phyloP scores from a whole-genome alignment of 2,888 invertebrate species.

The Drosophila nigricruria region DNA sequence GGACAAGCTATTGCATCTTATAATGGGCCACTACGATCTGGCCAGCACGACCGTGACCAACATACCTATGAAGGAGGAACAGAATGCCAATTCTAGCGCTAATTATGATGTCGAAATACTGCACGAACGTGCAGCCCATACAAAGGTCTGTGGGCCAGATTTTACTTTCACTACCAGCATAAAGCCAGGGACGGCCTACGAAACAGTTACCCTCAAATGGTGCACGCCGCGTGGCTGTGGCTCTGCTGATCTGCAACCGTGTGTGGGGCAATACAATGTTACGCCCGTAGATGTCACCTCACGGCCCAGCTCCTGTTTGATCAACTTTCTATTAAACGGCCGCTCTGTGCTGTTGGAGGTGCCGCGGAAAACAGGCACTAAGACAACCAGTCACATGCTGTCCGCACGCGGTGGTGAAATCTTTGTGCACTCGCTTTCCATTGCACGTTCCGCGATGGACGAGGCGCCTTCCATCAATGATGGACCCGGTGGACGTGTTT shows the following conservation, averaged over 20 bases:
- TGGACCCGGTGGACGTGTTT: conserved; percentile 96
- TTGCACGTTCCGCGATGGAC: conserved; percentile 94
- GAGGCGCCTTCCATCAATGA: conserved; percentile 98
- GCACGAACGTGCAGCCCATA: conserved; percentile 94
- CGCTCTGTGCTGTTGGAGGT: conserved; percentile 97
- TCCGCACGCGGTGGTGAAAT: conserved; percentile 98
- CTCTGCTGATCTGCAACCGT: conserved; percentile 92
- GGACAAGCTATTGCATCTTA: conserved; percentile 90
- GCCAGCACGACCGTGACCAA: conserved; percentile 98
- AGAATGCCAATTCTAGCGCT: conserved; percentile 98
- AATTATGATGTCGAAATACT: conserved; percentile 99
- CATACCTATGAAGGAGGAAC: conserved; percentile 99
- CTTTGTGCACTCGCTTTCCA: conserved; percentile 96
- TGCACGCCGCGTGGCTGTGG: conserved; percentile 97
- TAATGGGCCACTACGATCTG: conserved; percentile 94
- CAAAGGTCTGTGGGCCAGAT: conserved; percentile 91
- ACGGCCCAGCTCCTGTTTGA: conserved; percentile 97
- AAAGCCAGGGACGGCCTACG: conserved; percentile 91
- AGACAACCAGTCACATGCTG: conserved; percentile 96
- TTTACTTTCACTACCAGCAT: conserved; percentile 87
- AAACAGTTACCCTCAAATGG: conserved; percentile 96
- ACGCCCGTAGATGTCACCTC: conserved; percentile 99
- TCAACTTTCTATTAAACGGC: conserved; percentile 98
- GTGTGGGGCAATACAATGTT: conserved; percentile 94
- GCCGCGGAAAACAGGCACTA: conserved; percentile 93